phyloP scores from a whole-genome alignment of 2,113 vertebrate species.

The Circaetus gallicus region DNA sequence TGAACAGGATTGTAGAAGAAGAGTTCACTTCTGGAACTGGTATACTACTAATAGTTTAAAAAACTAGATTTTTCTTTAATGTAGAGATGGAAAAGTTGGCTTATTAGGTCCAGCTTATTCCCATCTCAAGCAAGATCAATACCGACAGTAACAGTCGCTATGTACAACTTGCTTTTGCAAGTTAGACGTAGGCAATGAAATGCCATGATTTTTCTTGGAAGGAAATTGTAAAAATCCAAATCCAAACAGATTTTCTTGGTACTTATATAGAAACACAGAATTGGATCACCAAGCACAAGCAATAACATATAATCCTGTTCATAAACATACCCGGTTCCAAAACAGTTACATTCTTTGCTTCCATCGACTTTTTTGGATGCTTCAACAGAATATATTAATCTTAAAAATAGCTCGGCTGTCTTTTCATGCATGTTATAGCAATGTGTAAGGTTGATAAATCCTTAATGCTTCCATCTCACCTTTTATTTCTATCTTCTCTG shows the following conservation, averaged over 20 bases:
- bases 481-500: background rate
- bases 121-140: background rate
- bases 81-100: background rate
- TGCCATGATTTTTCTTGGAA: background rate
- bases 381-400: background rate
- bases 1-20: background rate
- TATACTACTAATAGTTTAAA: background rate
- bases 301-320: background rate
- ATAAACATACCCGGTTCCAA: background rate
- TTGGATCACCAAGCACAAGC: background rate
- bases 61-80: background rate
- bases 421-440: background rate
- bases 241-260: background rate
- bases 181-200: background rate
- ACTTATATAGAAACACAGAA: background rate
- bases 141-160: background rate
- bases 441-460: background rate
- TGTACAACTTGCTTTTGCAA: background rate
- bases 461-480: background rate
- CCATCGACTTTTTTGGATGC: background rate
- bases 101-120: background rate
- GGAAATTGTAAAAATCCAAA: background rate
- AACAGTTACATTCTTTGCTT: background rate
- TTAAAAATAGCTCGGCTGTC: background rate
- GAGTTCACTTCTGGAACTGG: background rate